phyloP scores from a whole-genome alignment of 2,888 invertebrate species.

The Ligdia adustata region DNA sequence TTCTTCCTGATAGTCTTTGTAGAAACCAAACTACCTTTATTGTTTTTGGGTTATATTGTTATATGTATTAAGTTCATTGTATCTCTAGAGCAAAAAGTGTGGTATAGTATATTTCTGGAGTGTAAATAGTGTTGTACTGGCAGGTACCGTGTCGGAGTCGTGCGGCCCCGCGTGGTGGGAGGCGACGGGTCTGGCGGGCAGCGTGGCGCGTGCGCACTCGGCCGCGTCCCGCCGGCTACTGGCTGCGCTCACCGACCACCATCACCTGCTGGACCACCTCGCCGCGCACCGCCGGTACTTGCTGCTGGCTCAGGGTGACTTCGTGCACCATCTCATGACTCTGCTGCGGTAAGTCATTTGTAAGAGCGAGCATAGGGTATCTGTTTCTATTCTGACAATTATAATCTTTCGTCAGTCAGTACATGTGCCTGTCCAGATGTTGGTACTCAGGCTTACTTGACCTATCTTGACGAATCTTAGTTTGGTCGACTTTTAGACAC shows the following conservation, averaged over 20 bases:
- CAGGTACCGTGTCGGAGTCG: slow-evolving; percentile 31
- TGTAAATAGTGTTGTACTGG: not conserved
- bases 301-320: slow-evolving; percentile 97
- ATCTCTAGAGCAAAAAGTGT: no score
- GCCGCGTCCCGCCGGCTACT: slow-evolving; percentile 94
- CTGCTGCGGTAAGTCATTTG: slow-evolving; percentile 94
- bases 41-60: no score
- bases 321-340: slow-evolving; percentile 96
- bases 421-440: no score
- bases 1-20: no score
- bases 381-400: no score
- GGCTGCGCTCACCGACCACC: slow-evolving; percentile 93
- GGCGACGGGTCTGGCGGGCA: slow-evolving; percentile 87
- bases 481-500: no score
- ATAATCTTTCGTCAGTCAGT: no score
- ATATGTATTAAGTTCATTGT: no score
- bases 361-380: no score
- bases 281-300: slow-evolving; percentile 95
- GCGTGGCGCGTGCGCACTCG: slow-evolving; percentile 92
- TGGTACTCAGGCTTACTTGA: no score
- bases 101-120: not conserved
- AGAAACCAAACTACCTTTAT: no score
- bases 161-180: slow-evolving; percentile 74
- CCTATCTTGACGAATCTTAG: no score
- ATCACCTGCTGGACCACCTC: slow-evolving; percentile 95